These are phyloP conservation scores for Apostichopus japonicus DNA, from an alignment of 35 echinoderm and acorn worm genomes.

Conservation along the genomic window DNA sequence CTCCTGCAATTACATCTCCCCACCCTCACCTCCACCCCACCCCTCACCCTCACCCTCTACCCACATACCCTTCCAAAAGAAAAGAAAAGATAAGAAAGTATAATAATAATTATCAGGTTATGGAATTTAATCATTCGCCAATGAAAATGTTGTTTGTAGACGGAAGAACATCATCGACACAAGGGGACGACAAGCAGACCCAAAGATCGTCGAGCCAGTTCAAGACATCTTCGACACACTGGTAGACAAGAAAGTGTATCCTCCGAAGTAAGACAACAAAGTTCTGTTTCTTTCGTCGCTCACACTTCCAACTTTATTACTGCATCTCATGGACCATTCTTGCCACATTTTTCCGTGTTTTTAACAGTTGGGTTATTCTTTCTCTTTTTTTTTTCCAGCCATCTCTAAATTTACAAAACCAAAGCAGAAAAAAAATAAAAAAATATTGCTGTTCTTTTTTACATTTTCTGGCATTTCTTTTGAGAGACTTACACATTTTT, in stretches of 20 bases:
- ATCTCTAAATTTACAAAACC: not conserved
- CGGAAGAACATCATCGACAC: slow-evolving; percentile 47
- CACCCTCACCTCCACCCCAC: too few relatives aligned
- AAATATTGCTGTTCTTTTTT: not conserved
- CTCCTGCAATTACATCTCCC: too few relatives aligned
- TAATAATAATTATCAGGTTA: not conserved
- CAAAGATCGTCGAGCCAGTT: slow-evolving; percentile 39
- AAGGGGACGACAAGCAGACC: slow-evolving; percentile 44
- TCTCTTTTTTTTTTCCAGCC: not conserved
- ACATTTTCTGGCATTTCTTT: slow-evolving; percentile 10
- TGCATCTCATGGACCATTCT: slow-evolving; percentile 1
- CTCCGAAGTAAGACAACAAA: slow-evolving; percentile 46
- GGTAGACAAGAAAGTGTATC: slow-evolving; percentile 42
- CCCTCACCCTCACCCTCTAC: too few relatives aligned
- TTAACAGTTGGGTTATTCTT: not conserved
- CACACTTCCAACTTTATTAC: slow-evolving; percentile 3
- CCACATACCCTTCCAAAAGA: too few relatives aligned
- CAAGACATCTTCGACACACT: slow-evolving; percentile 36
- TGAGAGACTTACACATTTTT: not conserved
- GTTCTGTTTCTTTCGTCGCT: slow-evolving; percentile 29
- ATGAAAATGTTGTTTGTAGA: slow-evolving; percentile 59
- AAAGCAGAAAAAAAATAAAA: not conserved
- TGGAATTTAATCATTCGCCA: slow-evolving; percentile 9
- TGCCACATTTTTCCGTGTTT: not conserved
- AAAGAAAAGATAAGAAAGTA: too few relatives aligned